Evolutionary conservation across 2,113 vertebrate genomes (phyloP).

Genomic region (Nyctibius bracteatus): DNA sequence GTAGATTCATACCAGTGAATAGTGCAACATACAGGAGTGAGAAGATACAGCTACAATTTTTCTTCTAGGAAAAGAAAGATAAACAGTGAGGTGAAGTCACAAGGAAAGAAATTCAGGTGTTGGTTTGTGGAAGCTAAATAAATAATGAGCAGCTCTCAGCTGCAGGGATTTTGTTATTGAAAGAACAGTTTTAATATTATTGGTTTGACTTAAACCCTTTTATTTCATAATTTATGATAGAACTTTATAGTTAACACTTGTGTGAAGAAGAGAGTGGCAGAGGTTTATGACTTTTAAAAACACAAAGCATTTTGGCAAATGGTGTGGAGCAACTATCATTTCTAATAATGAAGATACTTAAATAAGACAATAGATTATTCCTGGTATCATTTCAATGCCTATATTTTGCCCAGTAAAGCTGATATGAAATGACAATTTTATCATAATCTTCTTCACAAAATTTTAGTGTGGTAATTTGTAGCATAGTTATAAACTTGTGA

Average conservation of each 20-base stretch:
- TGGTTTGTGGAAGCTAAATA: slow-evolving; percentile 15
- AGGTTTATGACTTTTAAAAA: not conserved
- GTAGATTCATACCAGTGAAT: not conserved
- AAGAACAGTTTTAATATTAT: not conserved
- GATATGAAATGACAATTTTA: slow-evolving; percentile 21
- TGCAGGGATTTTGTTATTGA: not conserved
- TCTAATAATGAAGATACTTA: slow-evolving; percentile 16
- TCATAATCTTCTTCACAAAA: slow-evolving; percentile 10
- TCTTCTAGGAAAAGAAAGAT: not conserved
- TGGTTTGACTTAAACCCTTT: not conserved
- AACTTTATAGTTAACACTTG: not conserved
- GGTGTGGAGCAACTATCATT: not conserved
- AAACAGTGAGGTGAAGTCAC: not conserved
- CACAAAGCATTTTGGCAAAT: not conserved
- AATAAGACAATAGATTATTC: slow-evolving; percentile 29
- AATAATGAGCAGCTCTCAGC: slow-evolving; percentile 17
- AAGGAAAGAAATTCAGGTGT: not conserved
- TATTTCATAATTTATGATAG: slow-evolving; percentile 23
- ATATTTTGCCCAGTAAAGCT: not conserved
- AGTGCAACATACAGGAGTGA: not conserved
- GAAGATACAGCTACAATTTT: not conserved
- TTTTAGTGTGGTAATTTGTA: slow-evolving; percentile 47
- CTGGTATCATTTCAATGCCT: not conserved
- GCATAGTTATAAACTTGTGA: slow-evolving; percentile 6
- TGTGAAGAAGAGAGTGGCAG: not conserved